Percentiles rank a stretch among this genome's conserved stretches.
Conservation (phyloP, 2,113 vertebrate species). For the Cyanistes caeruleus region DNA sequence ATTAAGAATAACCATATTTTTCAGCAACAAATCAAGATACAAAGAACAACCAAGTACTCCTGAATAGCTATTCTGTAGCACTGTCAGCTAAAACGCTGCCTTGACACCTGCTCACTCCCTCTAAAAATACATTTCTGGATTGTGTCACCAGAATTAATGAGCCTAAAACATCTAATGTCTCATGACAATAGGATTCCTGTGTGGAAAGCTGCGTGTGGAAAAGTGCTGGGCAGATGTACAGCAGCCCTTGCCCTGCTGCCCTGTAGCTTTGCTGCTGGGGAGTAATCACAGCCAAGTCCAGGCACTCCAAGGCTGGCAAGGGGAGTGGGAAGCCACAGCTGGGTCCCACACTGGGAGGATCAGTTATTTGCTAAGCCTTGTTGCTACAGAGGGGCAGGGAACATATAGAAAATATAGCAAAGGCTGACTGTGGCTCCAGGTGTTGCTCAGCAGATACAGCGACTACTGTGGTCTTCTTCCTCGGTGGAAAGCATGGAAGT, state of each 20-base stretch:
- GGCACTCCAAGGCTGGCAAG: not conserved
- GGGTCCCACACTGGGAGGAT: accelerated
- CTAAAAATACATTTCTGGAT: constrained; percentile 41
- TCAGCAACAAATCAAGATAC: not conserved
- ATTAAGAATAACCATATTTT: not conserved
- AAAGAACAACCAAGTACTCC: not conserved
- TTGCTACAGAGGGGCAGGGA: too few species aligned
- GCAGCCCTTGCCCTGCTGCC: not conserved
- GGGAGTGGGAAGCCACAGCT: not conserved
- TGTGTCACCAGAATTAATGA: constrained; percentile 30
- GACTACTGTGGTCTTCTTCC: not conserved
- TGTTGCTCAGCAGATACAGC: not conserved
- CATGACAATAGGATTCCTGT: not conserved
- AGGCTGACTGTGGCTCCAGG: accelerated
- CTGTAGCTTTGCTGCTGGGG: not conserved
- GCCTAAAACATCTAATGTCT: not conserved
- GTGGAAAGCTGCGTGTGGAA: not conserved
- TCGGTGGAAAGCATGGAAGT: not conserved
- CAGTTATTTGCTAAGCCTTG: not conserved
- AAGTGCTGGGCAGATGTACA: accelerated
- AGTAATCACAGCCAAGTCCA: not conserved
- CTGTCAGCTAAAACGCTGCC: constrained; percentile 36
- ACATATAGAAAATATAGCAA: too few species aligned
- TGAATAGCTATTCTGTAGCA: not conserved
- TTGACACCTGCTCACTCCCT: constrained; percentile 15